A percentile compares a stretch with the other conserved stretches of the same genome.
Conservation (phyloP, 2,888 invertebrate species). For the Nomada ferruginata region DNA sequence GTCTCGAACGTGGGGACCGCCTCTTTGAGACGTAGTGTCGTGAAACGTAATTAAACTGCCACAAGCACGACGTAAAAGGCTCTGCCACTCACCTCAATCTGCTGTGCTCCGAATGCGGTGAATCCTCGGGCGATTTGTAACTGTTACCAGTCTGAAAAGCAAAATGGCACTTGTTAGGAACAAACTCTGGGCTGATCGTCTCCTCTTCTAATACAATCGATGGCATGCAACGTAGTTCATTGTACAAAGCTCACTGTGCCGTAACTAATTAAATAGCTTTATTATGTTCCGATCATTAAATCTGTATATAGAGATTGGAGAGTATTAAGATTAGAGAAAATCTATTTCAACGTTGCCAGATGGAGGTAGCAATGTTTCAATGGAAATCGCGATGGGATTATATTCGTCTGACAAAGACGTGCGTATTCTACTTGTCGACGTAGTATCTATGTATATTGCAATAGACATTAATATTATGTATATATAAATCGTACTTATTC, state of each 20-base stretch:
- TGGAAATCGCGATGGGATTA: no score
- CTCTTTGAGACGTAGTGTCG: slow-evolving; percentile 30
- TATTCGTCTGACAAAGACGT: no score
- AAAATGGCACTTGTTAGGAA: slow-evolving; percentile 43
- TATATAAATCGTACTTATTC: no score
- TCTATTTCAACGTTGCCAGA: no score
- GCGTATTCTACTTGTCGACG: no score
- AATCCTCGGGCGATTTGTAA: slow-evolving; percentile 79
- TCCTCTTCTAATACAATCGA: not conserved
- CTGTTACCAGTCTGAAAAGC: slow-evolving; percentile 79
- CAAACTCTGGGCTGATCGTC: not conserved
- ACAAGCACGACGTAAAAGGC: slow-evolving; percentile 26
- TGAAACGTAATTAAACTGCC: slow-evolving; percentile 40
- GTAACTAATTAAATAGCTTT: not conserved
- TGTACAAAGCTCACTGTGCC: not conserved
- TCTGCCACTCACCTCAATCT: slow-evolving; percentile 77
- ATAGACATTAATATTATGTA: no score
- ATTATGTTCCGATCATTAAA: no score
- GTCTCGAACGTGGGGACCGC: not conserved
- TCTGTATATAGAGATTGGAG: no score
- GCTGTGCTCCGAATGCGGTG: slow-evolving; percentile 77
- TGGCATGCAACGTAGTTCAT: not conserved
- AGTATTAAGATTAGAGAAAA: no score
- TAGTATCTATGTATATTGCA: no score
- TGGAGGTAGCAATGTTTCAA: no score